Conservation (phyloP, 2,113 vertebrate species). For the Poecile atricapillus region DNA sequence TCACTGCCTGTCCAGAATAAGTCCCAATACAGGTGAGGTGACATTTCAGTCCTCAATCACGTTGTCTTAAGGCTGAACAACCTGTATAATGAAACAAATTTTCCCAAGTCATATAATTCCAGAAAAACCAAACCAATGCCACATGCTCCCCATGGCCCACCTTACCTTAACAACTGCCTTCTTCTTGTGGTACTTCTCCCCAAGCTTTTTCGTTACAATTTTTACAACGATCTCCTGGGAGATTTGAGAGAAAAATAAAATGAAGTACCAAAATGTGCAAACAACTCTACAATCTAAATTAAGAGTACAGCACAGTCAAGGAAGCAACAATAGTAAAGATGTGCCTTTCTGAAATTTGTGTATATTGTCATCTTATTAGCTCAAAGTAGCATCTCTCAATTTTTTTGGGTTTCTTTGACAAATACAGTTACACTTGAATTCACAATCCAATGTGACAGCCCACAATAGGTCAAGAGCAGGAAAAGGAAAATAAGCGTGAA, state of each 20-base stretch:
- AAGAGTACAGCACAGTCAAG: not conserved
- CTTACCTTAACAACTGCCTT: constrained; percentile 88
- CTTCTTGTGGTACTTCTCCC: constrained; percentile 94
- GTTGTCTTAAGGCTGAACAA: not conserved
- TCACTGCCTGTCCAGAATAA: not conserved
- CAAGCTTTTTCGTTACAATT: constrained; percentile 92
- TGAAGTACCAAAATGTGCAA: not conserved
- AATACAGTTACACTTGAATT: not conserved
- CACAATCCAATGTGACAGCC: not conserved
- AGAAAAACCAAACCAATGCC: not conserved
- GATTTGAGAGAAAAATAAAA: not conserved
- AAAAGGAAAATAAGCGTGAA: not conserved
- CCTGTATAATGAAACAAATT: not conserved
- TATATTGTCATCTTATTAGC: not conserved
- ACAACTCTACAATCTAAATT: not conserved
- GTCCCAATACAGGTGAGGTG: not conserved
- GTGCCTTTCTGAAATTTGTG: not conserved
- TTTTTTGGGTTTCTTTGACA: not conserved
- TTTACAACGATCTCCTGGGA: constrained; percentile 89
- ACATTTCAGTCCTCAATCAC: not conserved
- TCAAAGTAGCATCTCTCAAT: not conserved
- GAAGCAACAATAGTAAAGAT: not conserved
- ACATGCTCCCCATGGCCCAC: not conserved
- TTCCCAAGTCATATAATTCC: not conserved
- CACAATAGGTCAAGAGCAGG: not conserved